phyloP scores from a whole-genome alignment of 2,888 invertebrate genomes.

The Chymomyza procnemis region DNA sequence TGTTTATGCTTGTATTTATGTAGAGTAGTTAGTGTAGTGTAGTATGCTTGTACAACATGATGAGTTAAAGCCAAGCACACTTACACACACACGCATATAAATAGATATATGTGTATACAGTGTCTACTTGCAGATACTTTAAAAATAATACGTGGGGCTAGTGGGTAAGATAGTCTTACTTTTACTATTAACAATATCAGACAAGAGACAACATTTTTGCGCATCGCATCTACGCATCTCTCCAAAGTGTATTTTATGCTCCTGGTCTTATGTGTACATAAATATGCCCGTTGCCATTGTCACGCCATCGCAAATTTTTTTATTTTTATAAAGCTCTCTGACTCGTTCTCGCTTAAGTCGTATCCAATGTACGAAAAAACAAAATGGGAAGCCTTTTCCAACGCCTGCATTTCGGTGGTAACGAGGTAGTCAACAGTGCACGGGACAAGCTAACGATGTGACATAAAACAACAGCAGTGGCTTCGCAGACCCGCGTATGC shows the following conservation, averaged over 20 bases:
- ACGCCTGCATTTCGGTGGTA: constrained; percentile 44
- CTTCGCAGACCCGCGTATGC: constrained; percentile 14
- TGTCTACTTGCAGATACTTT: background rate
- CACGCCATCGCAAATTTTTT: background rate
- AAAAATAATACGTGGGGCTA: background rate
- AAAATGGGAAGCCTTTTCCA: background rate
- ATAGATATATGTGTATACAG: background rate
- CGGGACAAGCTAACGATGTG: constrained; percentile 33
- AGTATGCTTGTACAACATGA: constrained; percentile 33
- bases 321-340: background rate
- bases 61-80: constrained; percentile 32
- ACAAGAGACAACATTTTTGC: background rate
- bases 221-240: background rate
- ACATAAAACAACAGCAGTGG: constrained; percentile 32
- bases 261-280: background rate
- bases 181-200: no score
- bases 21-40: no score
- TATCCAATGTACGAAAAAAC: constrained; percentile 14
- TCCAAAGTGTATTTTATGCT: background rate
- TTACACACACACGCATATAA: background rate
- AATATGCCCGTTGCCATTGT: background rate
- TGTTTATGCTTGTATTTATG: constrained; percentile 26
- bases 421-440: constrained; percentile 60
- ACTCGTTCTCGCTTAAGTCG: background rate
- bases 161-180: no score